Evolutionary conservation across 2,113 vertebrate species (phyloP), one percentile per base, ranked within the genome.

Genomic region (Maylandia zebra): DNA sequence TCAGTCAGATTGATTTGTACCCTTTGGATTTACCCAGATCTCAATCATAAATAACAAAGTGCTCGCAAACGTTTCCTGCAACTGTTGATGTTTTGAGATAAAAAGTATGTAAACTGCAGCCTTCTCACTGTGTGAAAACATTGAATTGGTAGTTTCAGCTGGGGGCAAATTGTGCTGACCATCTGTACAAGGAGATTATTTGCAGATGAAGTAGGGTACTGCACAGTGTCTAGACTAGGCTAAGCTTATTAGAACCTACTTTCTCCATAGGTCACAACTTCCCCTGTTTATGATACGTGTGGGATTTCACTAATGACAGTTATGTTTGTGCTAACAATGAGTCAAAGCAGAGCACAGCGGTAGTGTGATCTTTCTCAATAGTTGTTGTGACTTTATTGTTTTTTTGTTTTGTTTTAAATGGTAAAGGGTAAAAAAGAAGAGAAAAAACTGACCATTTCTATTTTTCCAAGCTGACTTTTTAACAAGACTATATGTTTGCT

Each of bases 201-300:
- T 84, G 55, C 79, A 27, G 83, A 38, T 82, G 61, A 86, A 85
- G 74, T 80, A 80, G 84, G 38, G 64, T 61, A 34, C 80, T 55
- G 24, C 50, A 79, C 22, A 22, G 82, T 89, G 90, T 91, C 85
- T 88, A 82, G 86, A 90, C 83, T 27, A 81, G 36, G 32, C 30
- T 89, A 90, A 94, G 88, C 91, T 83, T 90, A 87, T 93, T 92
- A 90, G 81, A 85, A 81, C 38, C 79, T 83, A 91, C 93, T 94
- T 95, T 95, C 90, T 88, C 90, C 12, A 34, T 59, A 50, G 83
- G 86, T 83, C 56, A 82, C 89, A 86, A 45, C 43, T 82, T 57
- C 78, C 57, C 50, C 41, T 84, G 24, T 88, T 82, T 48, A 22
- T 52, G 43, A 87, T 83, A 43, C 81, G 14, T 81, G 27, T 41